These are phyloP conservation scores for Ylistrum balloti DNA, from an alignment of 1,140 invertebrate species.

Conservation along the genomic window DNA sequence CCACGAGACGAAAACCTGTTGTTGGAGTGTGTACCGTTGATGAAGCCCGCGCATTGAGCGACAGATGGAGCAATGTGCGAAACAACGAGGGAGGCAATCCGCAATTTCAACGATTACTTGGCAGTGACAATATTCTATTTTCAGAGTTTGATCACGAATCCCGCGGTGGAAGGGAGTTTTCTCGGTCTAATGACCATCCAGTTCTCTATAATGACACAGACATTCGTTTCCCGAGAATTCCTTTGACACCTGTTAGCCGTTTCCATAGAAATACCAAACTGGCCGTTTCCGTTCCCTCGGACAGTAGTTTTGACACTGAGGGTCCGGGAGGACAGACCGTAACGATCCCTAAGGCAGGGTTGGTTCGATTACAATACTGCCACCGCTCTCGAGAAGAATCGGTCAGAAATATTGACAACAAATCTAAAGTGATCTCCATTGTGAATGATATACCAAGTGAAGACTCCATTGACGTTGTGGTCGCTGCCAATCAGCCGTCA, in stretches of 20 bases:
- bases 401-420: neutral
- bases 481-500: neutral
- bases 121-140: neutral
- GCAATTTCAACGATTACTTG: neutral
- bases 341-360: neutral
- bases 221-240: neutral
- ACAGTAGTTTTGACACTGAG: neutral
- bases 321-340: neutral
- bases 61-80: neutral
- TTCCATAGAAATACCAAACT: neutral
- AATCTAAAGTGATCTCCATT: neutral
- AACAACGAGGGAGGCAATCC: neutral
- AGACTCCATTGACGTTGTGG: neutral
- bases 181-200: neutral
- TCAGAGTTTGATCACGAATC: neutral
- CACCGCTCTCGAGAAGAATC: neutral
- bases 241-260: neutral
- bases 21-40: neutral
- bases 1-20: neutral
- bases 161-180: neutral
- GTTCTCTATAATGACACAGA: neutral
- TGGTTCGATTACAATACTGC: slow-evolving; percentile 9
- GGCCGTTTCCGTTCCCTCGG: slow-evolving; percentile 18
- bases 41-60: neutral
- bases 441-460: neutral